phyloP scores from a whole-genome alignment of 2,888 invertebrate genomes.

The Macrosoma leucophasiata region DNA sequence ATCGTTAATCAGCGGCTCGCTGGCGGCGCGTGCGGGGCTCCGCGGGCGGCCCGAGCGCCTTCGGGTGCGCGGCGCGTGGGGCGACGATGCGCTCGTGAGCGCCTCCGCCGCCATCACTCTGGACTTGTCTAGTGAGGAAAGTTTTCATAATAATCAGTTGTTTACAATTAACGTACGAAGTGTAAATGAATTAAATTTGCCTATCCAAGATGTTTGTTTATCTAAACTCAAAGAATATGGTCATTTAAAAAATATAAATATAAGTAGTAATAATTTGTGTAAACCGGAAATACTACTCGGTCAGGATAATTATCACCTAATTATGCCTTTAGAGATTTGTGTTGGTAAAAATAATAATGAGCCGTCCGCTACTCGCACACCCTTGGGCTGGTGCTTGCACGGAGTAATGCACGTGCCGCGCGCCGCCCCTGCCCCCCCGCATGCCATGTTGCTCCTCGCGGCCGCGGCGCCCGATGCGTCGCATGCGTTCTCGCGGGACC shows the following conservation, averaged over 20 bases:
- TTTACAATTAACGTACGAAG: neutral
- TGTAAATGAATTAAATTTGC: conserved; percentile 3
- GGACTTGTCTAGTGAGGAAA: neutral
- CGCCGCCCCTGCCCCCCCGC: too few species aligned
- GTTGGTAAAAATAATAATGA: neutral
- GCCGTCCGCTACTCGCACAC: conserved; percentile 3
- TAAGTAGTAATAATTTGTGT: neutral
- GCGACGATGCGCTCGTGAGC: too few species aligned
- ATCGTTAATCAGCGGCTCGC: too few species aligned
- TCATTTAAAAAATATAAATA: neutral
- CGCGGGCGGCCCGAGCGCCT: too few species aligned
- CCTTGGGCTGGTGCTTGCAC: conserved; percentile 8
- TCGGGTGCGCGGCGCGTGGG: neutral
- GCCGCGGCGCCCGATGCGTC: neutral
- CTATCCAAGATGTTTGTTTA: neutral
- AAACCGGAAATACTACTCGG: conserved; percentile 7
- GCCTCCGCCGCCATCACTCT: too few species aligned
- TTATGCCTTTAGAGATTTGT: neutral
- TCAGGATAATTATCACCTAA: conserved; percentile 7
- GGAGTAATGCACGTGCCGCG: neutral
- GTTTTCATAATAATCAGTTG: neutral
- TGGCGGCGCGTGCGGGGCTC: too few species aligned
- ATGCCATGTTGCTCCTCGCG: too few species aligned
- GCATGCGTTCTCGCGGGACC: neutral
- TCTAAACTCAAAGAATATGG: neutral